phyloP scores from a whole-genome alignment of 1,140 invertebrate species.

The Aphelenchoides avenae region DNA sequence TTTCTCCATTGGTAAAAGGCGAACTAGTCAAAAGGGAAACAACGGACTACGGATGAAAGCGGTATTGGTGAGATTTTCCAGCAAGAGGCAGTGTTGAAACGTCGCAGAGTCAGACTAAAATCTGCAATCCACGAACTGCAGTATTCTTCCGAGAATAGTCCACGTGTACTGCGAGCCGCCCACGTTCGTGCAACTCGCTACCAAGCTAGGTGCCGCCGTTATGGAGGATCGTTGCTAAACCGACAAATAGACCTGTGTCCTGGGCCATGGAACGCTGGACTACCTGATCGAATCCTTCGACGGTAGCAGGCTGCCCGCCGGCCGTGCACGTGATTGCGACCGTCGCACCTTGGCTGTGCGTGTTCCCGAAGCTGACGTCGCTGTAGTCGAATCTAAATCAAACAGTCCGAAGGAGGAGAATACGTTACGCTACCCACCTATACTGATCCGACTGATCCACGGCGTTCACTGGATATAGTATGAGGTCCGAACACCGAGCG shows the following conservation, averaged over 20 bases:
- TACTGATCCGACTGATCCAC: conserved; percentile 59
- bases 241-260: background rate
- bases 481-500: conserved; percentile 56
- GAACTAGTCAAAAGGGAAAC: no score
- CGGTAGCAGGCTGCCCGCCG: conserved; percentile 57
- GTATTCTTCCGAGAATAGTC: conserved; percentile 56
- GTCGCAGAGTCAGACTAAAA: no score
- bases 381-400: conserved; percentile 55
- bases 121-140: conserved; percentile 58
- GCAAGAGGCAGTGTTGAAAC: no score
- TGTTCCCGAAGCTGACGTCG: conserved; percentile 57
- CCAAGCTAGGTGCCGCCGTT: conserved; percentile 48
- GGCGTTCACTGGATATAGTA: conserved; percentile 56
- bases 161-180: conserved; percentile 58
- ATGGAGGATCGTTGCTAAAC: conserved; percentile 57
- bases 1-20: no score
- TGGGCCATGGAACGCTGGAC: background rate
- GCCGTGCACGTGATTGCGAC: conserved; percentile 58
- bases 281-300: conserved; percentile 59
- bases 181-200: conserved; percentile 57
- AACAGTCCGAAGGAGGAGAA: background rate
- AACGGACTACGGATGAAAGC: no score
- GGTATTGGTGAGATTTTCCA: no score
- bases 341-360: conserved; percentile 54
- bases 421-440: conserved; percentile 25